A percentile compares a stretch with the other conserved stretches of the same genome.
phyloP scores from a whole-genome alignment of 2,113 vertebrate species.

The Chiloscyllium plagiosum region DNA sequence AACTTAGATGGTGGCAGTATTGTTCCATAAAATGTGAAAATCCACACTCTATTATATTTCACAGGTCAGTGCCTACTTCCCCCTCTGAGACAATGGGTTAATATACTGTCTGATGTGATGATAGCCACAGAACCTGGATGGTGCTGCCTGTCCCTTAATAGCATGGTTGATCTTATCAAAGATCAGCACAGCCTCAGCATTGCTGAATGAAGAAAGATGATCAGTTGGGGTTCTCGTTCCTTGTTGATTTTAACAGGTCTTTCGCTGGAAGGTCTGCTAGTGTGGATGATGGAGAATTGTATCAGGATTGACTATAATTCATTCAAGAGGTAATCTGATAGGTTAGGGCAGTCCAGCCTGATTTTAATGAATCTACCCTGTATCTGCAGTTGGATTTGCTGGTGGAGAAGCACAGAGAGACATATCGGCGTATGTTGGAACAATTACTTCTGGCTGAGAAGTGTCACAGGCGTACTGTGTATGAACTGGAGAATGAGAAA shows the following conservation, averaged over 20 bases:
- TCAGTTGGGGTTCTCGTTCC: neutral
- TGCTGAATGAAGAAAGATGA: neutral
- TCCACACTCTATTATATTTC: neutral
- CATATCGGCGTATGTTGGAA: slow-evolving; percentile 91
- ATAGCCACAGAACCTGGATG: slow-evolving; percentile 35
- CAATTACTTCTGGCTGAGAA: slow-evolving; percentile 93
- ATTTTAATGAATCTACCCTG: slow-evolving; percentile 40
- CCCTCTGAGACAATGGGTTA: neutral
- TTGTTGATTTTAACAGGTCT: neutral
- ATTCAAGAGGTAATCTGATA: neutral
- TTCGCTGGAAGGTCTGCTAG: neutral
- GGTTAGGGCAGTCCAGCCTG: neutral
- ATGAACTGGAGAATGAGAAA: slow-evolving; percentile 83
- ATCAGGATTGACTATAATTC: neutral
- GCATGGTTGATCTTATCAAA: neutral
- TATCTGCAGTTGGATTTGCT: slow-evolving; percentile 78
- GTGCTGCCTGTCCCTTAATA: neutral
- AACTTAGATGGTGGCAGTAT: neutral
- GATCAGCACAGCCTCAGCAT: neutral
- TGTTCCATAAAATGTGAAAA: neutral
- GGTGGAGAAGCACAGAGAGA: slow-evolving; percentile 87
- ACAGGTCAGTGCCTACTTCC: neutral
- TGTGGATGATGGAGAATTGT: neutral
- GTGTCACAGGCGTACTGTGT: slow-evolving; percentile 84
- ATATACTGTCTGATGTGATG: neutral